Evolutionary conservation across 1,140 invertebrate species (phyloP).

Genomic region (Chionoecetes opilio): DNA sequence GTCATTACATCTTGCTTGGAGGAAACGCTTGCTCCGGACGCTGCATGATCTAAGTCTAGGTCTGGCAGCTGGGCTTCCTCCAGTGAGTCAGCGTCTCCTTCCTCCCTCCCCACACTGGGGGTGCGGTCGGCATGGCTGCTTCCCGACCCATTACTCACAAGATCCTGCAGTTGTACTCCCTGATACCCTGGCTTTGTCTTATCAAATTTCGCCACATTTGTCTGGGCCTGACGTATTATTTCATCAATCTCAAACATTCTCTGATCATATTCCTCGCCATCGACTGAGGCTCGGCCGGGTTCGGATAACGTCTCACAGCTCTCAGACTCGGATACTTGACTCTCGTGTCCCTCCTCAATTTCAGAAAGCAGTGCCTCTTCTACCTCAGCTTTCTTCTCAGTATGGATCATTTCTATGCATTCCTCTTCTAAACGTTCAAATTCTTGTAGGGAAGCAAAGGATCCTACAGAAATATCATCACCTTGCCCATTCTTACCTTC

Average conservation of each 20-base stretch:
- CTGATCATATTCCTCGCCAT: conserved; percentile 88
- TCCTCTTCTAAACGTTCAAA: conserved; percentile 96
- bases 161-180: conserved; percentile 82
- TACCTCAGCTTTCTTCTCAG: conserved; percentile 92
- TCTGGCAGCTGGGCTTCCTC: conserved; percentile 77
- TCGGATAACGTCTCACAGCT: conserved; percentile 88
- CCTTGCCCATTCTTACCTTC: conserved; percentile 86
- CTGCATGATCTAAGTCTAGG: conserved; percentile 66
- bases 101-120: conserved; percentile 78
- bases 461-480: conserved; percentile 95
- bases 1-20: conserved; percentile 66
- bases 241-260: conserved; percentile 90
- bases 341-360: conserved; percentile 88
- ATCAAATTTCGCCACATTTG: conserved; percentile 88
- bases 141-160: conserved; percentile 81
- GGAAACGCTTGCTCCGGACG: conserved; percentile 5
- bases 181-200: conserved; percentile 78
- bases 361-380: conserved; percentile 91
- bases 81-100: conserved; percentile 80
- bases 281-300: conserved; percentile 84
- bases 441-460: conserved; percentile 95
- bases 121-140: conserved; percentile 77
- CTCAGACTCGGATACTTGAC: conserved; percentile 87
- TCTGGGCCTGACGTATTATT: conserved; percentile 89
- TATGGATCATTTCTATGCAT: conserved; percentile 91